Conservation (phyloP, 2,888 invertebrate genomes). For the Caenorhabditis doughertyi region DNA sequence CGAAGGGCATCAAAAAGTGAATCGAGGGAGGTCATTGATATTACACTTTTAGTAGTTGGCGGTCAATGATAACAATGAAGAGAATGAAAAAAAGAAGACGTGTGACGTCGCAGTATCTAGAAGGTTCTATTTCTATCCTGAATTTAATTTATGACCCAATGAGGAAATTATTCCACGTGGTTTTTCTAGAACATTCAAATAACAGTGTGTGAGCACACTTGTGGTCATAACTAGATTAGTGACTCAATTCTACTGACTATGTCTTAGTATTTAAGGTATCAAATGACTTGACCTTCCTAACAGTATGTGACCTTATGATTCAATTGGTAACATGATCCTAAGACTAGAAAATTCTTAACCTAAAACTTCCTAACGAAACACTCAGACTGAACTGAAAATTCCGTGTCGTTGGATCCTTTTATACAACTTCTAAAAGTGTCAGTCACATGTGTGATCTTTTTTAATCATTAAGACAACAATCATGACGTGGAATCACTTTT, state of each 20-base stretch:
- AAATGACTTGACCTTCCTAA: neutral
- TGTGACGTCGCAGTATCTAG: slow-evolving; percentile 28
- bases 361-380: neutral
- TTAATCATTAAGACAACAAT: slow-evolving; percentile 26
- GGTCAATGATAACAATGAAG: slow-evolving; percentile 22
- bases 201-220: too few relatives aligned
- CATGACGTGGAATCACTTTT: slow-evolving; percentile 31
- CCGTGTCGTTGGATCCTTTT: slow-evolving; percentile 1
- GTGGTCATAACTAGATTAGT: too few relatives aligned
- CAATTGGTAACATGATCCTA: neutral
- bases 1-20: slow-evolving; percentile 24
- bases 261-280: too few relatives aligned
- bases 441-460: slow-evolving; percentile 31
- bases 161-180: neutral
- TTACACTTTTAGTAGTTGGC: slow-evolving; percentile 9
- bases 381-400: neutral
- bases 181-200: too few relatives aligned
- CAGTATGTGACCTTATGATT: neutral
- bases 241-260: too few relatives aligned
- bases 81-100: neutral
- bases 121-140: neutral
- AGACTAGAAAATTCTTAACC: slow-evolving; percentile 3
- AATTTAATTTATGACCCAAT: neutral
- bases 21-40: slow-evolving; percentile 17
- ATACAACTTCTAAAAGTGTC: slow-evolving; percentile 16